phyloP scores from a whole-genome alignment of 23 tunicate genomes.

The Trididemnum clinides region DNA sequence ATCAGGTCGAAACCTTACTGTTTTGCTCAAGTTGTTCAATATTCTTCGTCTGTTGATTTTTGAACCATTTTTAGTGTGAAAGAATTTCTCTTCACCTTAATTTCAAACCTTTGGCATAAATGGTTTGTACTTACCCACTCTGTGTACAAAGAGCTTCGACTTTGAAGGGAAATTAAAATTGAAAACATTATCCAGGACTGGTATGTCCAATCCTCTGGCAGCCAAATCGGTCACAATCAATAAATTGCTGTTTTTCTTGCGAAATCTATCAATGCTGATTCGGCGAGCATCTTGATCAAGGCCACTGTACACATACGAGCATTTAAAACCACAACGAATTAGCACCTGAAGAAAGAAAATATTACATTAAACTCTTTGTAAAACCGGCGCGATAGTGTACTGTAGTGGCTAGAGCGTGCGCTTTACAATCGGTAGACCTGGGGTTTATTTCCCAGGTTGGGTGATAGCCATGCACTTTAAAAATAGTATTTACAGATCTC shows the following conservation, averaged over 20 bases:
- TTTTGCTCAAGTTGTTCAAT: too few relatives aligned
- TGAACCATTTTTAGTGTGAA: background rate
- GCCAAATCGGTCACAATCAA: conserved; percentile 95
- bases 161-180: conserved; percentile 87
- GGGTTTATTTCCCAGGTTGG: too few relatives aligned
- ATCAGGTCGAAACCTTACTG: too few relatives aligned
- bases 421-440: too few relatives aligned
- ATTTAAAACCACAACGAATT: conserved; percentile 30
- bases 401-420: too few relatives aligned
- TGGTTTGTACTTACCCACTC: conserved; percentile 77
- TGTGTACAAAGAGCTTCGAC: conserved; percentile 93
- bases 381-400: too few relatives aligned
- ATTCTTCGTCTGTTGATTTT: background rate
- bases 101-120: background rate
- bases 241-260: conserved; percentile 58
- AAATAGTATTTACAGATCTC: too few relatives aligned
- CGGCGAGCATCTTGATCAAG: conserved; percentile 92
- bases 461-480: too few relatives aligned
- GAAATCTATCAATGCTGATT: conserved; percentile 77
- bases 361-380: too few relatives aligned
- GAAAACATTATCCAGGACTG: conserved; percentile 94
- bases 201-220: conserved; percentile 97
- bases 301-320: conserved; percentile 85
- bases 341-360: conserved; percentile 65
- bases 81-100: background rate